These are phyloP conservation scores for Chrysolina haemoptera DNA, from an alignment of 2,888 invertebrate species.

Conservation along the genomic window DNA sequence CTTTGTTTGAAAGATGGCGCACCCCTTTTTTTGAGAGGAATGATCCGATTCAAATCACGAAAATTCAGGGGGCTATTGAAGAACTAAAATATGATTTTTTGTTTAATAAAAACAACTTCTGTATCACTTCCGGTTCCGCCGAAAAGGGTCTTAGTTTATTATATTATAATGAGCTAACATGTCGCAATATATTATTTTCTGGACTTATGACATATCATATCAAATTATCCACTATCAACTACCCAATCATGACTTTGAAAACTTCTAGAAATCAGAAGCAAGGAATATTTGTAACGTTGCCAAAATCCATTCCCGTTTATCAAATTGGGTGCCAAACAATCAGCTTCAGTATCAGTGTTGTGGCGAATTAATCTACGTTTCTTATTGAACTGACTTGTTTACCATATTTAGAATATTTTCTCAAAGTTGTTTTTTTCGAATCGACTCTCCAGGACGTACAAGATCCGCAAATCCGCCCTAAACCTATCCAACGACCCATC, in stretches of 20 bases:
- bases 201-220: too few relatives aligned
- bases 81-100: too few relatives aligned
- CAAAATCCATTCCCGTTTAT: not conserved
- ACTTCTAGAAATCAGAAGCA: slow-evolving; percentile 11
- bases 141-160: too few relatives aligned
- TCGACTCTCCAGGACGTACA: slow-evolving; percentile 41
- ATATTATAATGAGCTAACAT: too few relatives aligned
- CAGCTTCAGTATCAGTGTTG: not conserved
- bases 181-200: too few relatives aligned
- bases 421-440: not conserved
- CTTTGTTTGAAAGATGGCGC: too few relatives aligned
- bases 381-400: not conserved
- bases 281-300: slow-evolving; percentile 1
- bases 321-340: not conserved
- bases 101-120: too few relatives aligned
- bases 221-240: too few relatives aligned
- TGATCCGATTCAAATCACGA: too few relatives aligned
- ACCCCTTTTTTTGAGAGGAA: too few relatives aligned
- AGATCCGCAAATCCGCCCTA: slow-evolving; percentile 4
- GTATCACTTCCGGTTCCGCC: too few relatives aligned
- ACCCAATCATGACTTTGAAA: slow-evolving; percentile 6
- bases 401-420: not conserved
- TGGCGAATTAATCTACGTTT: not conserved
- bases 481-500: slow-evolving; percentile 72
- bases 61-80: too few relatives aligned